Evolutionary conservation across 2,888 invertebrate genomes (phyloP).

Genomic region (Apamea epomidion): DNA sequence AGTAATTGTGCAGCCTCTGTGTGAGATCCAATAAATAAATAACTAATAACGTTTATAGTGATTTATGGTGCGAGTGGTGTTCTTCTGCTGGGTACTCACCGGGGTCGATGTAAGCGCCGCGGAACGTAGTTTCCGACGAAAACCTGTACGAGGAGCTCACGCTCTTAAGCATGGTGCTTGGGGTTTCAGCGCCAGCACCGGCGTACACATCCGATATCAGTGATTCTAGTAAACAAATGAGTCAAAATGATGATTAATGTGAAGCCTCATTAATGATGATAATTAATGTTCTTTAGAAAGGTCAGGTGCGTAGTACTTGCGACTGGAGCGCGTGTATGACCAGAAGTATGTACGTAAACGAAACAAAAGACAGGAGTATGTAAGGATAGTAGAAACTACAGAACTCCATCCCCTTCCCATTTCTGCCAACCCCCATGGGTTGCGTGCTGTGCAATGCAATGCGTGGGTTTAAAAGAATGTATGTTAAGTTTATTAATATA

Average conservation of each 20-base stretch:
- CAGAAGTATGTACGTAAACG: neutral
- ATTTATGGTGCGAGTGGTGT: neutral
- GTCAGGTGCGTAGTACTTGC: neutral
- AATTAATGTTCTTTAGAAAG: neutral
- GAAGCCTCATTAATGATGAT: neutral
- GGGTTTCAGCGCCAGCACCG: neutral
- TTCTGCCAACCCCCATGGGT: neutral
- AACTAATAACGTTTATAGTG: neutral
- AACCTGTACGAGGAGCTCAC: neutral
- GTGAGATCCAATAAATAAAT: neutral
- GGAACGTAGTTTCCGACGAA: neutral
- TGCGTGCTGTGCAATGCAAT: too few relatives aligned
- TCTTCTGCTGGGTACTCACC: neutral
- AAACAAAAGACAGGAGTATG: neutral
- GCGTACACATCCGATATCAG: neutral
- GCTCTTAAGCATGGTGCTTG: neutral
- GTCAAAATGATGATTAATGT: neutral
- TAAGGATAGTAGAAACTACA: neutral
- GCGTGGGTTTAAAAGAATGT: neutral
- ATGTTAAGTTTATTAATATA: neutral
- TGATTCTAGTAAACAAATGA: neutral
- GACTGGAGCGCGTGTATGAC: neutral
- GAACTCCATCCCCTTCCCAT: neutral
- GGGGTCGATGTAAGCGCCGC: neutral
- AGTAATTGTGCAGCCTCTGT: neutral